Conservation (phyloP, 2,113 vertebrate species). For the Ochotona princeps region DNA sequence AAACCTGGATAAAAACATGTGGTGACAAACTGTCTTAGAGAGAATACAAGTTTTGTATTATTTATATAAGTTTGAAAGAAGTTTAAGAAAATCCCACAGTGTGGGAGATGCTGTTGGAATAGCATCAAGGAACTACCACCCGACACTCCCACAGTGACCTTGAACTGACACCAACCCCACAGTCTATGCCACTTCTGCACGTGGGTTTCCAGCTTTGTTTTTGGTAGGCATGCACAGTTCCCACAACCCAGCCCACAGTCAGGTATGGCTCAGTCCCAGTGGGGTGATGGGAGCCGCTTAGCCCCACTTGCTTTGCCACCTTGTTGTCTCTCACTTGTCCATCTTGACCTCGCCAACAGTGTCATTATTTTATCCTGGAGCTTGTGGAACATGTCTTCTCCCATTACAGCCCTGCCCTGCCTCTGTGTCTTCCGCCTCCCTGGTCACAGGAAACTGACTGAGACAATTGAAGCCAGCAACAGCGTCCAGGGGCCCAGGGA, state of each 20-base stretch:
- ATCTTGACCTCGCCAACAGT: not conserved
- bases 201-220: not conserved
- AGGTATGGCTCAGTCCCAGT: not conserved
- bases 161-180: not conserved
- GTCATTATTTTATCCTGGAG: slow-evolving; percentile 45
- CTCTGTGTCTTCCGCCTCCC: not conserved
- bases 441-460: slow-evolving; percentile 11
- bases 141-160: fast-evolving
- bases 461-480: slow-evolving; percentile 5
- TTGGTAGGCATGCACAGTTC: not conserved
- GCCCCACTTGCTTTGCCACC: not conserved
- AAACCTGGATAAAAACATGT: not conserved
- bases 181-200: not conserved
- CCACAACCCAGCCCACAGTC: not conserved
- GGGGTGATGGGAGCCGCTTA: not conserved
- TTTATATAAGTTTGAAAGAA: not conserved
- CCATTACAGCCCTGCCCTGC: not conserved
- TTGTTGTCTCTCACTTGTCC: slow-evolving; percentile 12
- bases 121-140: fast-evolving
- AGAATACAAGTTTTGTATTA: not conserved
- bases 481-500: slow-evolving; percentile 24
- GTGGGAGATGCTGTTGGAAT: not conserved
- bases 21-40: not conserved
- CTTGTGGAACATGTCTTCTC: slow-evolving; percentile 38
- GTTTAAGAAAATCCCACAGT: not conserved